Base-by-base conservation (phyloP, 2,113 vertebrate genomes). In the Pachyramphus minor region DNA sequence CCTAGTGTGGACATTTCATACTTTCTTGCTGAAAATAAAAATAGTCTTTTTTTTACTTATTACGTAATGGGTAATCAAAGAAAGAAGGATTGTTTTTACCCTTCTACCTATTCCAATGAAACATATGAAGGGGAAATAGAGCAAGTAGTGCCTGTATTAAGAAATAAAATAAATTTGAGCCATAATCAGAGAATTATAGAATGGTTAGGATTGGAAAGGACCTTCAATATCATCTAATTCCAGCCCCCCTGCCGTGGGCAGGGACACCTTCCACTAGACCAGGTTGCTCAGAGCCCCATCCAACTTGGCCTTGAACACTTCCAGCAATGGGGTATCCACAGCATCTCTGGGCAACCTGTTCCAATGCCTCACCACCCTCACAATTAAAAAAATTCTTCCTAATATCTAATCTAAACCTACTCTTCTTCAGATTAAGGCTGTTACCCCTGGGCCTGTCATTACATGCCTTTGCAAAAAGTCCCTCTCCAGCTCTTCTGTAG, bases 191-290 rank as follows among this genome's bases (percentile, higher is more conserved):
- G 44, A 44, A n/a, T 13, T 11, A 67, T 8, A 11, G 45, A 45
- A n/a, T 25, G 23, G 10, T 67, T 58, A 27, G 35, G 17, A 33
- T 50, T 56, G 52, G 19, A 82, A 52, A 37, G 12, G 23, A n/a
- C 13, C 12, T 24, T 23, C 44, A 21, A 67, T 12, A 3, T 28
- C 15, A 39, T 30, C 19, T 18, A 24, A 8, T 66, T 66, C 44
- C 35, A 5, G 18, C 27, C 5, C 15, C 18, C 1, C 9, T 74
- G 23, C 37, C 7, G 2, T 23, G 50, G 33, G 5, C 44, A 52
- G 14, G 20, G 14, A 23, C 2, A 2, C 18, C 21, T 50, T 28
- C 27, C 31, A 22, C 31, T 8, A 2, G 5, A 2, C 4, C 50
- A 37, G 14, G 22, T 2, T 64, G 5, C 7, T 58, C 35, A 18